Conservation (phyloP, 2,113 vertebrate species). For the Rhynchomys soricoides region DNA sequence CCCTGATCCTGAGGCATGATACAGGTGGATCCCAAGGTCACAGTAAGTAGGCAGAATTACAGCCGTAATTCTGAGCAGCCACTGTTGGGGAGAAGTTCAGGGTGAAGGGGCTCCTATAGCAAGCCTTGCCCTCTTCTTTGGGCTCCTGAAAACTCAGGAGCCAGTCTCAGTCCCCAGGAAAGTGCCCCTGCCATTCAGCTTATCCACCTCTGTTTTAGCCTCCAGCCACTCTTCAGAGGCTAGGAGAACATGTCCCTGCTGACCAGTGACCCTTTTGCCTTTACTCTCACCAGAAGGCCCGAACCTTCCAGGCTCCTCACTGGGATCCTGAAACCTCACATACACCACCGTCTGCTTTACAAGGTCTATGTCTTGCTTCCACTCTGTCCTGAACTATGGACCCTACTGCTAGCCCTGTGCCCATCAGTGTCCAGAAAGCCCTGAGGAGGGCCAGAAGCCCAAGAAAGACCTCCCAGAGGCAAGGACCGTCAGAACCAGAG, state of each 20-base stretch:
- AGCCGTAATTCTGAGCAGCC: not conserved
- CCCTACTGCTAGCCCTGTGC: not conserved
- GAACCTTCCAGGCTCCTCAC: not conserved
- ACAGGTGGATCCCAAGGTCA: not conserved
- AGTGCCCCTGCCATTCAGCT: not conserved
- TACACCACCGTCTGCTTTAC: not conserved
- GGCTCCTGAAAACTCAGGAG: not conserved
- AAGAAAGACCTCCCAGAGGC: not conserved
- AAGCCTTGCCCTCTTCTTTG: rapidly evolving
- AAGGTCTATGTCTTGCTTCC: not conserved
- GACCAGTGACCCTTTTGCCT: not conserved
- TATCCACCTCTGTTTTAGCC: not conserved
- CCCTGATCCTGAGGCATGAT: not conserved
- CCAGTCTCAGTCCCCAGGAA: rapidly evolving
- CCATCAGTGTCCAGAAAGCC: not conserved
- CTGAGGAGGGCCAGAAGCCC: not conserved
- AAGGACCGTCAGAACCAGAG: not conserved
- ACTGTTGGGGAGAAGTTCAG: rapidly evolving
- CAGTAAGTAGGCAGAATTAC: rapidly evolving
- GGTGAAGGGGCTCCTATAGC: not conserved
- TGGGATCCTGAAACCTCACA: not conserved
- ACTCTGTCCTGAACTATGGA: not conserved
- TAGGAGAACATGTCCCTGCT: not conserved
- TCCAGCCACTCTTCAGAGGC: not conserved
- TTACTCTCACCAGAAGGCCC: not conserved